Conservation (phyloP, 2,113 vertebrate genomes). For the Ochotona princeps region DNA sequence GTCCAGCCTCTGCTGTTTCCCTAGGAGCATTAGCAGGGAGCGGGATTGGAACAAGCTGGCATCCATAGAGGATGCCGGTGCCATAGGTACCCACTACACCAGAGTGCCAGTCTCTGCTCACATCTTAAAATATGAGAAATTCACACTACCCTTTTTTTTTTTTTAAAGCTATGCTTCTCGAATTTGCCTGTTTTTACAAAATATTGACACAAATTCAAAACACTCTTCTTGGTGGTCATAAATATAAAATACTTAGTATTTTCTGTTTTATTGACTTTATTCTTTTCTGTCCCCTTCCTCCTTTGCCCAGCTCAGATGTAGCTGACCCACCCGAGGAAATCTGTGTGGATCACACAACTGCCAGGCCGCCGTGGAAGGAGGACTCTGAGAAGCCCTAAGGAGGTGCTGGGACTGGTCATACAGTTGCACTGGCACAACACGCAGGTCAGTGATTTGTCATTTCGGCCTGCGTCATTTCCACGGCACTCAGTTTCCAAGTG, state of each 20-base stretch:
- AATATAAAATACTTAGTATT: conserved; percentile 73
- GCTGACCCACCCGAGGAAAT: conserved; percentile 1
- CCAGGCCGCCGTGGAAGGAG: background rate
- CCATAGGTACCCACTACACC: no score
- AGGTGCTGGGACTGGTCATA: background rate
- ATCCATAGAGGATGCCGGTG: no score
- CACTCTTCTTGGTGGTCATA: conserved; percentile 45
- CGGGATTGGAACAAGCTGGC: no score
- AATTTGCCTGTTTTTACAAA: conserved; percentile 48
- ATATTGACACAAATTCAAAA: conserved; percentile 31
- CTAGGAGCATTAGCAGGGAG: no score
- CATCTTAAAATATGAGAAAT: background rate
- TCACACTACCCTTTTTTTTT: background rate
- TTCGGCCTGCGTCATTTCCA: background rate
- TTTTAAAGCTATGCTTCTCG: conserved; percentile 5
- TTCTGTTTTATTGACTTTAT: background rate
- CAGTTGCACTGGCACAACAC: background rate
- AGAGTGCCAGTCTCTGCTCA: no score
- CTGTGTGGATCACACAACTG: background rate
- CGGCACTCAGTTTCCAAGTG: conserved; percentile 5
- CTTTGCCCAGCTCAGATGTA: conserved; percentile 39
- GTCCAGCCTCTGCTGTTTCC: no score
- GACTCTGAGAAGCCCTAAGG: conserved; percentile 10
- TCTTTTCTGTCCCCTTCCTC: no score
- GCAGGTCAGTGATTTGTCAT: background rate